These are phyloP conservation scores for Todiramphus chloris DNA, from an alignment of 2,113 vertebrate species.

Conservation along the genomic window DNA sequence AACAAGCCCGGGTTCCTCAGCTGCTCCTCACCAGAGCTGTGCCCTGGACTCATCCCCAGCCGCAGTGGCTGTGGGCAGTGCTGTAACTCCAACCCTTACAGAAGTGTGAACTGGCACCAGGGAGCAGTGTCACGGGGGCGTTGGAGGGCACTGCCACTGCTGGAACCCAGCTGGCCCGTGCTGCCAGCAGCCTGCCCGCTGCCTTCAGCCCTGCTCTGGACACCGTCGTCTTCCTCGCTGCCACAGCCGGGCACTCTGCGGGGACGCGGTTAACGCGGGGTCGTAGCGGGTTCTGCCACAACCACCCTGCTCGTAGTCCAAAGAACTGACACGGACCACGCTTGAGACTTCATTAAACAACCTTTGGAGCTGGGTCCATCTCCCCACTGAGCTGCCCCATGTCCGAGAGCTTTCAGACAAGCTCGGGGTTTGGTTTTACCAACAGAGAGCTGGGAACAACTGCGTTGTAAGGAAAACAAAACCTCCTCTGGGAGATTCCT, in stretches of 20 bases:
- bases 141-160: background rate
- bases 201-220: background rate
- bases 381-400: background rate
- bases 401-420: background rate
- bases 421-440: background rate
- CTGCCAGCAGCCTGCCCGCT: background rate
- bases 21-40: too few species aligned
- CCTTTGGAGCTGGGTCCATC: background rate
- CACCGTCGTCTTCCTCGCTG: accelerated
- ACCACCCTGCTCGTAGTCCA: background rate
- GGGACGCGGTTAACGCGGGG: accelerated
- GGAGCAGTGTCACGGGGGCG: background rate
- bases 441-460: background rate
- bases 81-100: background rate
- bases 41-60: too few species aligned
- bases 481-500: background rate
- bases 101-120: background rate
- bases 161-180: background rate
- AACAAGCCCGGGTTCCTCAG: background rate
- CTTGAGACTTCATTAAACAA: background rate
- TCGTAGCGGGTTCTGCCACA: background rate
- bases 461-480: background rate
- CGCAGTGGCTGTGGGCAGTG: too few species aligned
- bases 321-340: background rate
- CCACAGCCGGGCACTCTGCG: accelerated